Conservation (phyloP, 2,888 invertebrate genomes). For the Plebejus anna region DNA sequence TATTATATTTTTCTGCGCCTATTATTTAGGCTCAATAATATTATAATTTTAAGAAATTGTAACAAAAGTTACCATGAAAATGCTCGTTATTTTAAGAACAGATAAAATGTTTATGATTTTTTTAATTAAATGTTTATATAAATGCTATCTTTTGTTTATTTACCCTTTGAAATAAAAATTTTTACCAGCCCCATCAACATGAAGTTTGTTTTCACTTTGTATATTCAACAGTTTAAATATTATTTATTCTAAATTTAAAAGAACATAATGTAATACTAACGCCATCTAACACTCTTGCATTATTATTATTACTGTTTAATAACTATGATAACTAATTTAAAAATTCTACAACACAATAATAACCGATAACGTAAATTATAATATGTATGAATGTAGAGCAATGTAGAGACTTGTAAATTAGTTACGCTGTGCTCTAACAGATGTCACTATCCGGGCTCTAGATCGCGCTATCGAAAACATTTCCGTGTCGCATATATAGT, state of each 20-base stretch:
- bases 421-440: neutral
- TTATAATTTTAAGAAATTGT: neutral
- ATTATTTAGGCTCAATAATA: neutral
- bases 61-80: neutral
- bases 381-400: no score
- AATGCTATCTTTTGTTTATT: neutral
- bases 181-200: neutral
- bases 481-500: neutral
- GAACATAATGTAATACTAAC: no score
- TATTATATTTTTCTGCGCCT: neutral
- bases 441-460: neutral
- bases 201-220: no score
- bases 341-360: no score
- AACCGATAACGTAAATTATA: no score
- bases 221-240: no score
- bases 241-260: no score
- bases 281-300: no score
- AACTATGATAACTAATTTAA: no score
- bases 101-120: neutral
- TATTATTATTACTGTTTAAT: no score
- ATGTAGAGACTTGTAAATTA: neutral
- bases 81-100: neutral
- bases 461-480: conserved; percentile 11
- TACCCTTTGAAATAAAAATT: neutral
- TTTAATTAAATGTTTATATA: neutral